Evolutionary conservation across 2,797 vertebrate species (phyloP).

Genomic region (Pangasius mekongensis): DNA sequence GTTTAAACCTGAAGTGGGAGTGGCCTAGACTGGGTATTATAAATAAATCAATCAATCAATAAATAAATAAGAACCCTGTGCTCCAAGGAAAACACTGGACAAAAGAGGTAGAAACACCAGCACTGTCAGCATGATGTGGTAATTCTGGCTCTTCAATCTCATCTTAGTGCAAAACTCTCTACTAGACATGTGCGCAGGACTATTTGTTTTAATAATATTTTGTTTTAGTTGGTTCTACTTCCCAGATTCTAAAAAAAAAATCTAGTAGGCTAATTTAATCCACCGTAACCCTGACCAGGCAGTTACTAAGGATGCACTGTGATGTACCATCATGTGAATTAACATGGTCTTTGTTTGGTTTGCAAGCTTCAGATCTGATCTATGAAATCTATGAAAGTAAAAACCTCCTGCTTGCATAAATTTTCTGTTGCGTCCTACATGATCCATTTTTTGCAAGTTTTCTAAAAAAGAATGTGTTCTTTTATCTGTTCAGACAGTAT

Average conservation of each 20-base stretch:
- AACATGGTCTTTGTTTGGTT: not conserved
- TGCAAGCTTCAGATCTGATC: not conserved
- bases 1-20: not conserved
- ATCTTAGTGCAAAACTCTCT: not conserved
- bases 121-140: no score
- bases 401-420: not conserved
- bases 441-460: not conserved
- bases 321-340: not conserved
- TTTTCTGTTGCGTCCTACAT: not conserved
- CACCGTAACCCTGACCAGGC: not conserved
- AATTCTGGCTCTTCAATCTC: not conserved
- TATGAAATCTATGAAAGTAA: not conserved
- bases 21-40: not conserved
- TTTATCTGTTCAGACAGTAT: not conserved
- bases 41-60: not conserved
- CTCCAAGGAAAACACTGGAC: not conserved
- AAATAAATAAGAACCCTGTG: not conserved
- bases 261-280: not conserved
- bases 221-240: not conserved
- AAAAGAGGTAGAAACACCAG: not conserved
- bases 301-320: not conserved
- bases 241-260: not conserved
- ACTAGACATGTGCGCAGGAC: not conserved
- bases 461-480: not conserved
- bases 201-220: slow-evolving; percentile 1